Evolutionary conservation across 2,113 vertebrate species (phyloP).

Genomic region (Bagarius yarrelli): DNA sequence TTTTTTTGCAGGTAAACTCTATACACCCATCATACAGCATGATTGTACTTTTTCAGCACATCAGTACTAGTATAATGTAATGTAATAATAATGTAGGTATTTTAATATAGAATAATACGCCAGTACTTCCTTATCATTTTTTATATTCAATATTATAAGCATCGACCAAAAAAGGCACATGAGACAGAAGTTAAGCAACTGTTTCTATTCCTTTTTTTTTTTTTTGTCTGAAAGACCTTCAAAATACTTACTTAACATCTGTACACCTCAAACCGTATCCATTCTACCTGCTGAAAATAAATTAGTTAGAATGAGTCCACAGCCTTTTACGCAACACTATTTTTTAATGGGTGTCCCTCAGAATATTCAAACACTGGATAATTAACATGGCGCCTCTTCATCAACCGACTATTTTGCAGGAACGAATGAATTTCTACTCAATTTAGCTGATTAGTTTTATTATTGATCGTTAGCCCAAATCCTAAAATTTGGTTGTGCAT

Average conservation of each 20-base stretch:
- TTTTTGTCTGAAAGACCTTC: background rate
- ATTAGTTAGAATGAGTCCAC: background rate
- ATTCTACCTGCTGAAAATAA: background rate
- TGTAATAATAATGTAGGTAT: background rate
- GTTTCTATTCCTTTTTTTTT: background rate
- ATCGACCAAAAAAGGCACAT: background rate
- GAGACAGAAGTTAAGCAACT: background rate
- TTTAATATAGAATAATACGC: background rate
- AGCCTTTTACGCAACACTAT: background rate
- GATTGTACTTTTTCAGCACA: background rate
- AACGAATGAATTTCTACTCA: background rate
- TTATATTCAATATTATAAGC: background rate
- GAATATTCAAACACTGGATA: background rate
- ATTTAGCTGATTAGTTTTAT: background rate
- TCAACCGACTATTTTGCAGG: background rate
- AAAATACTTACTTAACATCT: background rate
- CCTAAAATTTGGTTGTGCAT: background rate
- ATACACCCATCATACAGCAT: background rate
- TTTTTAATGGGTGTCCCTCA: background rate
- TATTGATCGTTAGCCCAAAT: background rate
- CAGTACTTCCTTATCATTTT: conserved; percentile 1
- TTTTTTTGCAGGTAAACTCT: background rate
- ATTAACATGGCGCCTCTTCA: background rate
- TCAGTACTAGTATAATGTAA: background rate
- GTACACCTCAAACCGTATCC: background rate